Evolutionary conservation across 1,140 invertebrate species (phyloP).

Genomic region (Frieseomelitta varia): DNA sequence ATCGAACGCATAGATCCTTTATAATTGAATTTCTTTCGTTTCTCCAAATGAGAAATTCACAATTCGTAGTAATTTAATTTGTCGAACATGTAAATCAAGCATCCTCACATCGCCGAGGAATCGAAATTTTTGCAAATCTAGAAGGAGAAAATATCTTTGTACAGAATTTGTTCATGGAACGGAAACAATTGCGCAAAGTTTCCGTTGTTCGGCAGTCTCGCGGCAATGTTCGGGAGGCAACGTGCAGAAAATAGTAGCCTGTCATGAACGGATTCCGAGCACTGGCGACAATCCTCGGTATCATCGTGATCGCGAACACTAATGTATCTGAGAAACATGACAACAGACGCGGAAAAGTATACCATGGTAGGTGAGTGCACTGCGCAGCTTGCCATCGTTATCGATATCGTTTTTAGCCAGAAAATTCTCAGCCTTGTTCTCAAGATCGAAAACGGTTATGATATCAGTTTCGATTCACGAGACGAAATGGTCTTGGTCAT

Average conservation of each 20-base stretch:
- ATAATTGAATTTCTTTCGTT: no score
- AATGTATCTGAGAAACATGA: constrained; percentile 53
- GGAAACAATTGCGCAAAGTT: constrained; percentile 32
- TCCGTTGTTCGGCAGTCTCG: constrained; percentile 31
- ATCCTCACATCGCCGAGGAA: no score
- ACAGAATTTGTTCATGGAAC: not conserved
- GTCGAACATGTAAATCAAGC: no score
- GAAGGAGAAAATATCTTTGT: not conserved
- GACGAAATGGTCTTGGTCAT: no score
- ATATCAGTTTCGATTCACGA: no score
- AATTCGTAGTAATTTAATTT: no score
- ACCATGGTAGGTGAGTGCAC: constrained; percentile 71
- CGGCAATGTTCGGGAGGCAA: constrained; percentile 31
- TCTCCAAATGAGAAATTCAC: no score
- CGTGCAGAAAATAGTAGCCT: constrained; percentile 1
- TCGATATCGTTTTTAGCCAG: not conserved
- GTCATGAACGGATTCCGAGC: constrained; percentile 57
- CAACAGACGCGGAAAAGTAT: constrained; percentile 52
- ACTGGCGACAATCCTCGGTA: constrained; percentile 53
- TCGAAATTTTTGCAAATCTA: not conserved
- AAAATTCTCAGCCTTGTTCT: not conserved
- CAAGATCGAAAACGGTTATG: no score
- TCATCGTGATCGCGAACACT: constrained; percentile 25
- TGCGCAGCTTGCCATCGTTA: constrained; percentile 1
- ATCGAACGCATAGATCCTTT: no score